phyloP scores from a whole-genome alignment of 2,113 vertebrate genomes.

The Jaculus jaculus region DNA sequence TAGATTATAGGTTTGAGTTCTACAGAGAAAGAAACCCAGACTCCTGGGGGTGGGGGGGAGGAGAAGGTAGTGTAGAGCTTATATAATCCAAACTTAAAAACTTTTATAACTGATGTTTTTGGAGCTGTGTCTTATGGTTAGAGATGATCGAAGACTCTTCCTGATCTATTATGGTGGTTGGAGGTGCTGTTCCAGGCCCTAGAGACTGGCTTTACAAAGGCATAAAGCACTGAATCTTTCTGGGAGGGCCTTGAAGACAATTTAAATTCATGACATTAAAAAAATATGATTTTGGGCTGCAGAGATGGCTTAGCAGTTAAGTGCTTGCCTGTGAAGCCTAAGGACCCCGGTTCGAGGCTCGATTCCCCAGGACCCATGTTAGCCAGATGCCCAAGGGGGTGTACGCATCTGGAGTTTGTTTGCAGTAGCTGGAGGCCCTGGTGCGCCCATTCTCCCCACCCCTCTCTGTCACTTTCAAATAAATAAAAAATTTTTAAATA shows the following conservation, averaged over 20 bases:
- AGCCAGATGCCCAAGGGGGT: no score
- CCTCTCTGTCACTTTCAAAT: no score
- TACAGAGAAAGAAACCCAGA: constrained; percentile 20
- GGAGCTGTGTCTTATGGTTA: not conserved
- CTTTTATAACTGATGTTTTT: not conserved
- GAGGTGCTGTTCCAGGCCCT: not conserved
- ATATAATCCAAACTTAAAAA: not conserved
- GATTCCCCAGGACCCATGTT: no score
- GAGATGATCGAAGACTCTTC: not conserved
- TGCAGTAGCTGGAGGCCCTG: no score
- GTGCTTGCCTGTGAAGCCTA: no score
- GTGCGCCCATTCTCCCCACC: no score
- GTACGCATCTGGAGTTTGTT: no score
- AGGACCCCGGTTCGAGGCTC: no score
- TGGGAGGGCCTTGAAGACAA: not conserved
- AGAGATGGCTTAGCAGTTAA: no score
- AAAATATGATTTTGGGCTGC: not conserved
- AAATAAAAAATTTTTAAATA: no score
- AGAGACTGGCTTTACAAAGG: not conserved
- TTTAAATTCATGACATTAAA: not conserved
- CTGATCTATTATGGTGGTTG: no score
- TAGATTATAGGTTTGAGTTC: constrained; percentile 26
- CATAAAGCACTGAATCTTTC: not conserved
- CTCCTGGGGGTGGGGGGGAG: not conserved
- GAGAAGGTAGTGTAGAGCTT: not conserved